phyloP scores from a whole-genome alignment of 2,797 vertebrate genomes.

The Okamejei kenojei region DNA sequence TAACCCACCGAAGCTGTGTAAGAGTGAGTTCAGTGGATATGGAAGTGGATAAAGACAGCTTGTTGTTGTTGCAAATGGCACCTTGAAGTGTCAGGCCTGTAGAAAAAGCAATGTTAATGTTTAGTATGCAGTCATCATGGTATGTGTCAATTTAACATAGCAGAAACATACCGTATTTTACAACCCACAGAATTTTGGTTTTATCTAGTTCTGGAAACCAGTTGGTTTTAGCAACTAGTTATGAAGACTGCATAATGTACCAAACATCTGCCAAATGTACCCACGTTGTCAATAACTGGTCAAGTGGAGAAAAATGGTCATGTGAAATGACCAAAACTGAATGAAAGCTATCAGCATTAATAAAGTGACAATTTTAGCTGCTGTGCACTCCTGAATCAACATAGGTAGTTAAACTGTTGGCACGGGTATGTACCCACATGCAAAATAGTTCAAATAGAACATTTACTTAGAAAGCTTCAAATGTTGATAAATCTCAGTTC shows the following conservation, averaged over 20 bases:
- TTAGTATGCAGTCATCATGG: background rate
- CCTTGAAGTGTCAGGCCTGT: slow-evolving; percentile 88
- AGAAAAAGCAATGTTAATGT: background rate
- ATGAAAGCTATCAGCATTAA: background rate
- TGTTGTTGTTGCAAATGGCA: slow-evolving; percentile 86
- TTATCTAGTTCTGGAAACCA: background rate
- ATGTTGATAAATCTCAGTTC: background rate
- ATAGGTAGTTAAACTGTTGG: background rate
- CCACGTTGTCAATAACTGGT: background rate
- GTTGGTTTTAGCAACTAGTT: background rate
- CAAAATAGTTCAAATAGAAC: background rate
- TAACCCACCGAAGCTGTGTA: slow-evolving; percentile 91
- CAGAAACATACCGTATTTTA: background rate
- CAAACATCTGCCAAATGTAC: background rate
- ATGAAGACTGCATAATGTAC: background rate
- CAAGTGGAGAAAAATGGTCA: background rate
- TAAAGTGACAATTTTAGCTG: background rate
- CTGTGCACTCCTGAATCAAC: background rate
- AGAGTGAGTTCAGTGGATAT: slow-evolving; percentile 91
- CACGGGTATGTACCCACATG: background rate
- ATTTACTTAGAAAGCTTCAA: background rate
- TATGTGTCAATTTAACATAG: background rate
- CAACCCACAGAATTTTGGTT: background rate
- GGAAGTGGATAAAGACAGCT: slow-evolving; percentile 80
- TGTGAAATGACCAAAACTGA: background rate